Evolutionary conservation across 2,888 invertebrate species (phyloP).

Genomic region (Deladenus siricidicola): DNA sequence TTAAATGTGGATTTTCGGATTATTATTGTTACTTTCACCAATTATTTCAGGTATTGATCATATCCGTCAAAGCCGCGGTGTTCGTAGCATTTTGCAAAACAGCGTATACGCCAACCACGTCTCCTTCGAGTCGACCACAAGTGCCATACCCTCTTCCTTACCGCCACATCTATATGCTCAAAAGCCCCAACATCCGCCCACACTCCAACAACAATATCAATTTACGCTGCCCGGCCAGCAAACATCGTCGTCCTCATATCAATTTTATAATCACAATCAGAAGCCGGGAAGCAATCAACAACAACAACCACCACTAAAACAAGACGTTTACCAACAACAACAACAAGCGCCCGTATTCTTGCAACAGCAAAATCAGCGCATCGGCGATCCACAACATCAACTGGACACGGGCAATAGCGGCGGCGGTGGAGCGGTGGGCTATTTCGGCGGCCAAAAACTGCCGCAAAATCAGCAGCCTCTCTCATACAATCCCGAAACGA

Average conservation of each 20-base stretch:
- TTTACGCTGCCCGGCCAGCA: constrained; percentile 12
- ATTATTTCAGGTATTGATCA: constrained; percentile 17
- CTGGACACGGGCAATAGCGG: no score
- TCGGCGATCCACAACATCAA: no score
- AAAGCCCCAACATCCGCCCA: background rate
- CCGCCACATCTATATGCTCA: background rate
- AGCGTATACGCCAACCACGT: constrained; percentile 29
- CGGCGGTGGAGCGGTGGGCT: no score
- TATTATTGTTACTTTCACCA: no score
- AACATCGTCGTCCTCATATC: no score
- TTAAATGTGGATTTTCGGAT: no score
- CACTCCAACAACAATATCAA: constrained; percentile 3
- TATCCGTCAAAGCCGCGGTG: constrained; percentile 12
- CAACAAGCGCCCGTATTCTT: no score
- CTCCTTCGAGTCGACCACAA: constrained; percentile 30
- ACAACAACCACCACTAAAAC: background rate
- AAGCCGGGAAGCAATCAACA: background rate
- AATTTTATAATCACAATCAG: constrained; percentile 4
- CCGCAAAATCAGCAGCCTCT: no score
- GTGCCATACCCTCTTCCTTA: constrained; percentile 13
- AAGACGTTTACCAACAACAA: background rate
- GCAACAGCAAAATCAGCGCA: no score
- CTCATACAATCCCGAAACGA: no score
- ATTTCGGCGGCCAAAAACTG: no score
- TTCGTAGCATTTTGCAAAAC: constrained; percentile 8